Conservation (phyloP, 2,888 invertebrate species). For the Carabus problematicus region DNA sequence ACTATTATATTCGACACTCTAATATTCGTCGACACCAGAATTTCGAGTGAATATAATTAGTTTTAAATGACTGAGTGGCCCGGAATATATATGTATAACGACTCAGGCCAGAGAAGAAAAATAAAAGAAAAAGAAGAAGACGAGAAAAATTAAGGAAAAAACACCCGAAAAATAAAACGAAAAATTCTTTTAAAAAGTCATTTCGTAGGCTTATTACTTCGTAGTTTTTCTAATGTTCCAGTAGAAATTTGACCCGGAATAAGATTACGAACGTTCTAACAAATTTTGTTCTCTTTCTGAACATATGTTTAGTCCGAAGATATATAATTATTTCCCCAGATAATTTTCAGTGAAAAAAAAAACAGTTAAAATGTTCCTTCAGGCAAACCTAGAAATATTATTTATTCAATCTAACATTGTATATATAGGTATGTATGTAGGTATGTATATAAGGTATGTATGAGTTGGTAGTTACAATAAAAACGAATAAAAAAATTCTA, state of each 20-base stretch:
- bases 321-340: conserved; percentile 35
- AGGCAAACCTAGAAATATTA: conserved; percentile 27
- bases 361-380: conserved; percentile 30
- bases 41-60: conserved; percentile 28
- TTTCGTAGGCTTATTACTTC: conserved; percentile 34
- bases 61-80: conserved; percentile 19
- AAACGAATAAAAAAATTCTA: conserved; percentile 30
- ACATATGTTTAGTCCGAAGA: conserved; percentile 35
- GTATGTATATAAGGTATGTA: too few relatives aligned
- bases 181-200: conserved; percentile 37
- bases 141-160: conserved; percentile 30
- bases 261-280: not conserved
- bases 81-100: conserved; percentile 5
- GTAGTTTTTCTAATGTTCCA: conserved; percentile 25
- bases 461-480: conserved; percentile 22
- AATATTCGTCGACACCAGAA: not conserved
- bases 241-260: conserved; percentile 35
- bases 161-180: conserved; percentile 31
- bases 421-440: not conserved
- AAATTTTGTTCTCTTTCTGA: conserved; percentile 29
- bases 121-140: too few relatives aligned
- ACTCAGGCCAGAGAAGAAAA: conserved; percentile 5
- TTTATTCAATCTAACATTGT: conserved; percentile 31
- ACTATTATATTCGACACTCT: too few relatives aligned
- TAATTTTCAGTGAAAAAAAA: conserved; percentile 37